These are phyloP conservation scores for Platalea minor DNA, from an alignment of 2,797 vertebrate species.

Conservation along the genomic window DNA sequence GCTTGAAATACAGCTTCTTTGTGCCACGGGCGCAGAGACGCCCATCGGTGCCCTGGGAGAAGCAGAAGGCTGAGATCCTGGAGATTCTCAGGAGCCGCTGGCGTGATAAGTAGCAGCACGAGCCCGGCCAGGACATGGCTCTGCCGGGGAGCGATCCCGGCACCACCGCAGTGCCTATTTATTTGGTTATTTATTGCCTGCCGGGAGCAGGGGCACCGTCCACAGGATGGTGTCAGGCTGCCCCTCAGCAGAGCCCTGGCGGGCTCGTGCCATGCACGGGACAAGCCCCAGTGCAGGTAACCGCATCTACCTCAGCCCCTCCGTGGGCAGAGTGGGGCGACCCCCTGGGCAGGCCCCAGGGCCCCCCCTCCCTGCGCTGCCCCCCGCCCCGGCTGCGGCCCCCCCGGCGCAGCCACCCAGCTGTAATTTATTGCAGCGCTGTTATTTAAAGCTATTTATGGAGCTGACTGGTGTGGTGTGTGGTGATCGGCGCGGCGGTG, in stretches of 20 bases:
- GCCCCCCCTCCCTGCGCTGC: accelerated
- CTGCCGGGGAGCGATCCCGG: not conserved
- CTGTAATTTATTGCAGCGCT: not conserved
- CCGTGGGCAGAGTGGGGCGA: not conserved
- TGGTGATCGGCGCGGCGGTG: not conserved
- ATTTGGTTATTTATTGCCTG: not conserved
- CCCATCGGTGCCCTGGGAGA: constrained; percentile 44
- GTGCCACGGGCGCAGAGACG: not conserved
- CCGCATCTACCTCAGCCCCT: not conserved
- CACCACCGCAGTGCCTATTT: not conserved
- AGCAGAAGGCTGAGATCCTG: constrained; percentile 68
- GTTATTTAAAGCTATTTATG: constrained; percentile 37
- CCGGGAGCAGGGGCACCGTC: not conserved
- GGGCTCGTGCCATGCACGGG: not conserved
- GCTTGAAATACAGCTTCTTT: constrained; percentile 74
- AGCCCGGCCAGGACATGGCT: accelerated
- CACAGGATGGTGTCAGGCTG: not conserved
- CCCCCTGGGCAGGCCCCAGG: not conserved
- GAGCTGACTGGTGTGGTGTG: not conserved
- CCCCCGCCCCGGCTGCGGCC: too few species aligned
- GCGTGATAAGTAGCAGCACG: not conserved
- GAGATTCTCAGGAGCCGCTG: constrained; percentile 51
- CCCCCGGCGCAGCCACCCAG: not conserved
- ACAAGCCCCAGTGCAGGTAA: not conserved
- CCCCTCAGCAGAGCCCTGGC: not conserved